Conservation (phyloP, 2,797 vertebrate genomes). For the Percopsis omiscomaycus region DNA sequence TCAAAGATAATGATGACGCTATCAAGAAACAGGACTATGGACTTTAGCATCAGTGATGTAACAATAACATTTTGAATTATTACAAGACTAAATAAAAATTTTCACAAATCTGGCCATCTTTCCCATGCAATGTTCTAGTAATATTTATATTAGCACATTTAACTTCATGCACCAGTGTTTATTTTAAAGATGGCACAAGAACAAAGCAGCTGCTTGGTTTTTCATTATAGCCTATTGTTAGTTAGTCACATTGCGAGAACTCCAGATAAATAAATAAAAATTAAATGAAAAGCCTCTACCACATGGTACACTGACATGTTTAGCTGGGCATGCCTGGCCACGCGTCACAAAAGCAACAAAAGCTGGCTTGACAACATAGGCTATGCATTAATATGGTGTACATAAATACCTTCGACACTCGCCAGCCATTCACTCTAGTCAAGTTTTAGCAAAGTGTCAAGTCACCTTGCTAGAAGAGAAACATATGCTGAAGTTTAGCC, state of each 20-base stretch:
- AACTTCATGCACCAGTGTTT: too few species aligned
- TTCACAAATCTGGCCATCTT: too few species aligned
- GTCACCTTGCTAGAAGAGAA: neutral
- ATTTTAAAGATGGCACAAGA: neutral
- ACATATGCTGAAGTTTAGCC: neutral
- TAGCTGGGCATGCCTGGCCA: slow-evolving; percentile 16
- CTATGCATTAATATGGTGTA: neutral
- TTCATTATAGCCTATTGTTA: neutral
- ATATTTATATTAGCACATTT: neutral
- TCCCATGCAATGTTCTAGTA: too few species aligned
- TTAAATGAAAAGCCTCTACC: neutral
- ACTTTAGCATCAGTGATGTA: too few species aligned
- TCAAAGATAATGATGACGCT: too few species aligned
- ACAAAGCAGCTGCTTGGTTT: neutral
- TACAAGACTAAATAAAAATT: too few species aligned
- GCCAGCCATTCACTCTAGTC: slow-evolving; percentile 15
- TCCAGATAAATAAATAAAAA: neutral
- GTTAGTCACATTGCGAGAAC: neutral
- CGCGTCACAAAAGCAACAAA: slow-evolving; percentile 21
- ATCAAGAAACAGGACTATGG: too few species aligned
- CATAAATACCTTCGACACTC: slow-evolving; percentile 10
- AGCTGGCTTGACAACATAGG: slow-evolving; percentile 13
- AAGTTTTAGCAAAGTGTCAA: neutral
- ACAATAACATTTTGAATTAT: too few species aligned
- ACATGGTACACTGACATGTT: neutral